A percentile compares a stretch with the other conserved stretches of the same genome.
Evolutionary conservation across 2,888 invertebrate species (phyloP).

Genomic region (Amblyjoppa fuscipennis): DNA sequence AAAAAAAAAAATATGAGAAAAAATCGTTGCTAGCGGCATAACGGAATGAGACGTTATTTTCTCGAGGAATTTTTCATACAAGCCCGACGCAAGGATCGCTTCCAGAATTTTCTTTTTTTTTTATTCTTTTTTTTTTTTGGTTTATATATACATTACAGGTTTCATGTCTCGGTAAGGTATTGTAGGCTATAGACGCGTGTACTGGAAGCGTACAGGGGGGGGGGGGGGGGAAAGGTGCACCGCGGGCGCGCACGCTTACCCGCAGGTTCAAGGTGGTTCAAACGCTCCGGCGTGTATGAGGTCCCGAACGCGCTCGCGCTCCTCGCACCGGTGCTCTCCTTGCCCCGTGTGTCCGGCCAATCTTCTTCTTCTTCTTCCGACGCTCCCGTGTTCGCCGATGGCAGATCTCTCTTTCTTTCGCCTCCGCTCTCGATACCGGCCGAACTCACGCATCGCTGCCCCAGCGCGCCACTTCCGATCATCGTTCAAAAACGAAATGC

Average conservation of each 20-base stretch:
- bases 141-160: constrained; percentile 2
- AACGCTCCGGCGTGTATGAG: constrained; percentile 30
- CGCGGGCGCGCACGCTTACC: constrained; percentile 32
- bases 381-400: constrained; percentile 37
- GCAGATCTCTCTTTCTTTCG: constrained; percentile 9
- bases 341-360: constrained; percentile 32
- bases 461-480: constrained; percentile 46
- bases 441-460: constrained; percentile 43
- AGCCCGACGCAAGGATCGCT: constrained; percentile 50
- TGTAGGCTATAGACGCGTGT: neutral
- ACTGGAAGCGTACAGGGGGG: neutral
- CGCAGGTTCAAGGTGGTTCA: constrained; percentile 73
- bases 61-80: constrained; percentile 70
- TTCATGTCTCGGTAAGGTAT: neutral
- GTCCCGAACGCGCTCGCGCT: constrained; percentile 39
- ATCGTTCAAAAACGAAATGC: constrained; percentile 14
- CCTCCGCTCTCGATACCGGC: neutral
- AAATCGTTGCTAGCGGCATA: constrained; percentile 46
- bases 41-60: constrained; percentile 80
- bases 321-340: constrained; percentile 41
- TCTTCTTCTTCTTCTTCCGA: constrained; percentile 36
- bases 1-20: neutral
- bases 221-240: neutral
- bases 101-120: constrained; percentile 65
- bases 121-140: neutral